Conservation (phyloP, 2,113 vertebrate species). For the Myodes glareolus region DNA sequence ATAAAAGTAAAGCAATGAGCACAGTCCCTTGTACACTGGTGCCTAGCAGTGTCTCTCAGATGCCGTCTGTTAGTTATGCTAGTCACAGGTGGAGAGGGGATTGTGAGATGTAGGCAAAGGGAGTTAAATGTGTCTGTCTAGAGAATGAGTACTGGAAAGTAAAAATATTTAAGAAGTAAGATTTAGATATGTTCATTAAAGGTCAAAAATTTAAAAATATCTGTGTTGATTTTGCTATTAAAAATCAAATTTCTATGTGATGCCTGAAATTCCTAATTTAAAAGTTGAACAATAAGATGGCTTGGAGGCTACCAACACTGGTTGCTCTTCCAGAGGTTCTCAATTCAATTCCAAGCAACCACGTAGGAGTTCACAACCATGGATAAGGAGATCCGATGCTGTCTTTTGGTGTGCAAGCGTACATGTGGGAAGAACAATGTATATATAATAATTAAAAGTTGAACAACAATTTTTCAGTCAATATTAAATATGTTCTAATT, state of each 20-base stretch:
- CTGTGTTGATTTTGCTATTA: neutral
- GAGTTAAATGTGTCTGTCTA: neutral
- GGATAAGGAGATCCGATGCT: no score
- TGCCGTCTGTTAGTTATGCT: slow-evolving; percentile 56
- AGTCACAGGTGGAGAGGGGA: slow-evolving; percentile 5
- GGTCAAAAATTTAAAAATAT: neutral
- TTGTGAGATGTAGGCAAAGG: neutral
- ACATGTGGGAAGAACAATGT: no score
- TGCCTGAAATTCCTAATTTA: neutral
- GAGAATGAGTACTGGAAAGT: neutral
- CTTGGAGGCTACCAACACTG: no score
- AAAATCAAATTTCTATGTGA: neutral
- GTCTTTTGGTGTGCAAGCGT: no score
- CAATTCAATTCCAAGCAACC: no score
- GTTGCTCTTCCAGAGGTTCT: no score
- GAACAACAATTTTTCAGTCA: neutral
- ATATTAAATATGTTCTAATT: neutral
- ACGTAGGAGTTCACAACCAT: no score
- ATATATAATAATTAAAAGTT: neutral
- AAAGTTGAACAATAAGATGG: neutral
- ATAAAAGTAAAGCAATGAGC: neutral
- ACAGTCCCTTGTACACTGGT: slow-evolving; percentile 3
- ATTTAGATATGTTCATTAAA: neutral
- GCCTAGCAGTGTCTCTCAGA: slow-evolving; percentile 57
- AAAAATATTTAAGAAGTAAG: neutral